phyloP scores from a whole-genome alignment of 2,113 vertebrate species.

The Rhinopomastus cyanomelas region DNA sequence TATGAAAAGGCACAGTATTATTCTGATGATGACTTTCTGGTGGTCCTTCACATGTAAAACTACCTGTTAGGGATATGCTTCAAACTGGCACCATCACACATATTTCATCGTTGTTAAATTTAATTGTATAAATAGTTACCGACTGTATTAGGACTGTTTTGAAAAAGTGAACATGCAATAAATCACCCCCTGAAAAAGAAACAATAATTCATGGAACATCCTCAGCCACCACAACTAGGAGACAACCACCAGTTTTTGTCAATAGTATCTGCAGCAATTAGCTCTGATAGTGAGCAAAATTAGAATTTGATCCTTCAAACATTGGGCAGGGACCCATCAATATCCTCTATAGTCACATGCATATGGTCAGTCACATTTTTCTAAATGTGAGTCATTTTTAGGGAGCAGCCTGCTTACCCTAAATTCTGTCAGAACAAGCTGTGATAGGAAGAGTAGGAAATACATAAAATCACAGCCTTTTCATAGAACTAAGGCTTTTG shows the following conservation, averaged over 20 bases:
- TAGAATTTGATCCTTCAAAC: conserved; percentile 39
- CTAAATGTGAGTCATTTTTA: background rate
- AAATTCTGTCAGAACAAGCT: background rate
- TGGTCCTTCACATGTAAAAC: conserved; percentile 40
- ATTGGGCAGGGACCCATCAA: conserved; percentile 24
- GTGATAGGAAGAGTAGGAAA: background rate
- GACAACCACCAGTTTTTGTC: background rate
- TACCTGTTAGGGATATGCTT: conserved; percentile 44
- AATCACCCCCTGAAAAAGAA: background rate
- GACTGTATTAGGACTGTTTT: conserved; percentile 9
- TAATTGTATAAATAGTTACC: conserved; percentile 46
- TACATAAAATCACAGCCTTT: no score
- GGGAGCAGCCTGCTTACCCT: background rate
- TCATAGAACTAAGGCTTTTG: background rate
- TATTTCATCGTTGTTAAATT: conserved; percentile 48
- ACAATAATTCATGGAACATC: background rate
- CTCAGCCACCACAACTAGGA: background rate
- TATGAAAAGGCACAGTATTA: conserved; percentile 2
- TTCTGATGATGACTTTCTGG: conserved; percentile 40
- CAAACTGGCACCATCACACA: conserved; percentile 1
- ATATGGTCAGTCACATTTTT: background rate
- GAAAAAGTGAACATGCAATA: background rate
- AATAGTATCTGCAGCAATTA: conserved; percentile 41
- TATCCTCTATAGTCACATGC: background rate
- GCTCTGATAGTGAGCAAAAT: conserved; percentile 40